These are phyloP conservation scores for Lithobius niger DNA, from an alignment of 1,140 invertebrate genomes.

Conservation along the genomic window DNA sequence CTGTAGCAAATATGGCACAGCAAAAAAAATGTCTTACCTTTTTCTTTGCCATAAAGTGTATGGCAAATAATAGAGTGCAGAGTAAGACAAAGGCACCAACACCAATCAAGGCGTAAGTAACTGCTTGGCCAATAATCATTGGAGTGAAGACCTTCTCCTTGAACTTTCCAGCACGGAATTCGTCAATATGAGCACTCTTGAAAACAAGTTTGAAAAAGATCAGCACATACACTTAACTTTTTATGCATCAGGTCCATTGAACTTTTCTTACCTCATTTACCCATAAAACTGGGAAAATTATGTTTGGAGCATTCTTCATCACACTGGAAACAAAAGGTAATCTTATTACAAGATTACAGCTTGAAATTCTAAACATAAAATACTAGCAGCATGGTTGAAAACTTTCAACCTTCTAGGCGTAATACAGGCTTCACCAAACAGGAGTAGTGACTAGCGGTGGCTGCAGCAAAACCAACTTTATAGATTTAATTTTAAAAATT, in stretches of 20 bases:
- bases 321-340: background rate
- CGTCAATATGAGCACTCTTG: background rate
- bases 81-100: background rate
- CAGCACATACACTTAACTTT: background rate
- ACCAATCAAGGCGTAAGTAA: background rate
- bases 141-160: background rate
- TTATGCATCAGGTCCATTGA: background rate
- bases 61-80: background rate
- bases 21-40: background rate
- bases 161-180: background rate
- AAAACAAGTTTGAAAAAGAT: background rate
- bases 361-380: background rate
- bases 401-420: too few species aligned
- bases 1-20: too few species aligned
- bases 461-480: too few species aligned
- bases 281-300: slow-evolving; percentile 5
- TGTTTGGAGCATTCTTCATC: background rate
- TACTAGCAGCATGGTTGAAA: too few species aligned
- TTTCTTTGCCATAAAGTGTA: background rate
- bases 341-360: background rate
- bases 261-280: slow-evolving; percentile 1
- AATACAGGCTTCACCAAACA: too few species aligned
- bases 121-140: background rate
- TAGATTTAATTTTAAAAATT: too few species aligned
- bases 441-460: too few species aligned